phyloP scores from a whole-genome alignment of 1,140 invertebrate genomes.

The Polypedilum vanderplanki region DNA sequence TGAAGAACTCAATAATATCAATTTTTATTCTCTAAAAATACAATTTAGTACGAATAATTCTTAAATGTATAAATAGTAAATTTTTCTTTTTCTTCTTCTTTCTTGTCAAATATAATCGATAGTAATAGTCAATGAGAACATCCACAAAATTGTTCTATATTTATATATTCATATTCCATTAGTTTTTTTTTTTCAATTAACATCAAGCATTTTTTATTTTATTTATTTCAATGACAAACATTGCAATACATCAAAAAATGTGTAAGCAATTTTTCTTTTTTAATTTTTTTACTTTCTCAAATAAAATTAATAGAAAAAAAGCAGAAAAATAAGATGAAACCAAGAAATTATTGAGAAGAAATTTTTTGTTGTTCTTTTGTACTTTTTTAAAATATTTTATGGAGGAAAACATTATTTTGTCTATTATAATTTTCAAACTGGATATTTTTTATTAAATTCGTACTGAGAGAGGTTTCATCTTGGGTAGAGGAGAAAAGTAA shows the following conservation, averaged over 20 bases:
- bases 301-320: neutral
- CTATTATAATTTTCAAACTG: too few relatives aligned
- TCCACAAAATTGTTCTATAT: conserved; percentile 13
- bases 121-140: conserved; percentile 3
- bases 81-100: neutral
- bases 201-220: conserved; percentile 6
- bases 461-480: conserved; percentile 17
- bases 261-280: neutral
- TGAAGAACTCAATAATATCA: neutral
- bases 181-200: conserved; percentile 3
- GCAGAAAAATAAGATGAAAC: neutral
- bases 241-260: neutral
- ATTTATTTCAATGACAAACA: neutral
- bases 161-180: neutral
- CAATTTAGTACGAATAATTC: conserved; percentile 19
- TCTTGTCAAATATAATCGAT: neutral
- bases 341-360: neutral
- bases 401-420: neutral
- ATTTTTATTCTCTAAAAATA: conserved; percentile 1
- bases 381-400: neutral
- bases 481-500: neutral
- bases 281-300: neutral
- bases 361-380: neutral
- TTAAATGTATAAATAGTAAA: neutral
- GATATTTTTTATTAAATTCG: neutral